Evolutionary conservation across 2,797 vertebrate species (phyloP).

Genomic region (Cuniculus paca): DNA sequence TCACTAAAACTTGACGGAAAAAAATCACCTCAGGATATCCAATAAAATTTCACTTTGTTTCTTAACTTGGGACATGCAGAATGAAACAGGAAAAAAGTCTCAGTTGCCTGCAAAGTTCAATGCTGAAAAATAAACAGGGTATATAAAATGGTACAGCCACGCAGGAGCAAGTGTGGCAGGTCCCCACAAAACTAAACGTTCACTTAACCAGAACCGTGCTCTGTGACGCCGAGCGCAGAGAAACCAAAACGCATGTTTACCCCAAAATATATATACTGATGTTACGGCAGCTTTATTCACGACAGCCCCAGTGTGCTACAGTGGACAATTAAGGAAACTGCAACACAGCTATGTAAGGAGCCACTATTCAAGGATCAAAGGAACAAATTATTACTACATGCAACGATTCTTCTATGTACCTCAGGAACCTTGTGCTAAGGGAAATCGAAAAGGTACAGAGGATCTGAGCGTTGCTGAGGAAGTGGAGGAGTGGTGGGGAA

Average conservation of each 20-base stretch:
- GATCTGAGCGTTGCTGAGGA: not conserved
- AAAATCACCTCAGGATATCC: not conserved
- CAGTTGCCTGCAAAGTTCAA: not conserved
- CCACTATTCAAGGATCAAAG: too few relatives aligned
- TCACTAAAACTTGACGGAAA: not conserved
- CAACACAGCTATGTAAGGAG: accelerated
- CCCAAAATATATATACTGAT: not conserved
- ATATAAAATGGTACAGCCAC: not conserved
- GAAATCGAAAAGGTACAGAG: not conserved
- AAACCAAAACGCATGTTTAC: not conserved
- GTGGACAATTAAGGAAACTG: not conserved
- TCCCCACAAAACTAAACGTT: not conserved
- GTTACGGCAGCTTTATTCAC: not conserved
- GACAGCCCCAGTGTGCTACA: not conserved
- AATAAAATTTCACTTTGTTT: constrained; percentile 38
- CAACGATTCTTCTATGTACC: not conserved
- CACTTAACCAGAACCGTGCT: not conserved
- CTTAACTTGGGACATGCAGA: not conserved
- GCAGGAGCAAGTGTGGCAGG: not conserved
- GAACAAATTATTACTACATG: accelerated
- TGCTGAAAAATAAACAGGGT: not conserved
- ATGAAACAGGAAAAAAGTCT: not conserved
- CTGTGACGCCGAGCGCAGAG: not conserved
- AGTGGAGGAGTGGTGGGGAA: not conserved
- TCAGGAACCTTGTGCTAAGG: not conserved